Base-by-base conservation (phyloP, 2,888 invertebrate genomes). In the Drosophila merina region DNA sequence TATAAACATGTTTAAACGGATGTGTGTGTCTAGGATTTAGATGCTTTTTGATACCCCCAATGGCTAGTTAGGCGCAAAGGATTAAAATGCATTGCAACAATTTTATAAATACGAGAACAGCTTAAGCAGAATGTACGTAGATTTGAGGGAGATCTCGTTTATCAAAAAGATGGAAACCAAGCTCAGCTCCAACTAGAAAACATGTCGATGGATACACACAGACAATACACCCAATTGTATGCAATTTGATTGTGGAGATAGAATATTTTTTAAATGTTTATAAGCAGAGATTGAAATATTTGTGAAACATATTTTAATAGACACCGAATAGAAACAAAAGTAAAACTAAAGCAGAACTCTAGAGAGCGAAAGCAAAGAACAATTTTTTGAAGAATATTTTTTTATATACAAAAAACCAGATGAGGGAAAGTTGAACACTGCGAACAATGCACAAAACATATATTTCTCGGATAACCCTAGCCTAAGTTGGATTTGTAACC, bases 181-280 rank as follows among this genome's bases (percentile, higher is more conserved):
- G 52, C 57, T 71, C 56, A 47, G 52, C 57, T 62, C 55, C 50
- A 58, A 72, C 54, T 60, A 50, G 2, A 20, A 67, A 60, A 60
- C 60, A 57, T 64, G 63, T 64, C 66, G 63, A 64, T 64, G 66
- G 52, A 69, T 60, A 79, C 70, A 82, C 83, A 75, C 77, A 77
- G 82, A 86, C 83, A 84, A 84, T 79, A 84, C 86, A 73, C 75
- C 72, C 68, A 68, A 57, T 73, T 74, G 83, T 74, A 86, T 87
- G 88, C 82, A 86, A 88, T 78, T 86, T 66, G 73, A 88, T 88
- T 84, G 74, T 89, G 84, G 75, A 72, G 57, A 75, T 77, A 72
- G 71, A 76, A 83, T 81, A 88, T 89, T 89, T 88, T 89, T 88
- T 78, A 81, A 85, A 86, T 85, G 76, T 88, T 72, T 72, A 72